Evolutionary conservation across 1,140 invertebrate species (phyloP), one percentile per base, ranked within the genome.

Genomic region (Drosophila neocordata): DNA sequence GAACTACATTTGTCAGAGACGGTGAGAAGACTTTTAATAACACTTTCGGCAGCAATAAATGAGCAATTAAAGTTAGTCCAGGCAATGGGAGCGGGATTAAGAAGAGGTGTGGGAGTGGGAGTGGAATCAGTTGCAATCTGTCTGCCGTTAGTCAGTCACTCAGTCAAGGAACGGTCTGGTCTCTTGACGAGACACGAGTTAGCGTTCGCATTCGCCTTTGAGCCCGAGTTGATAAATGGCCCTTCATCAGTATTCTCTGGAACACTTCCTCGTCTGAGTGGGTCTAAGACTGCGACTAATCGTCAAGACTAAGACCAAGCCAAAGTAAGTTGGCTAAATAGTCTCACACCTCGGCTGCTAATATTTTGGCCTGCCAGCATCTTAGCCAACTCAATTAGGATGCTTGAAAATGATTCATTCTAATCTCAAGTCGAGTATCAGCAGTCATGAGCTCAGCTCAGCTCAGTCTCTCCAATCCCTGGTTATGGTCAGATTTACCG

Each of bases 371-470:
- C 63, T 80, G 69, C 69, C 79, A 62, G 74, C 78, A 51, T 34
- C 55, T 64, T 63, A 74, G 60, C 67, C 81, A 85, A 85, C 81
- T 85, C 81, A 85, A 85, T 85, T 85, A 85, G 81, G 81, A 84
- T 84, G 80, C 80, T 64, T 84, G 80, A 35, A 79, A 84, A 84
- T 84, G 80, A 85, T 85, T 85, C 81, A 80, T 85, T 85, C 77
- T 85, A 85, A 84, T 85, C 81, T 85, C 69, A 62, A 85, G 81
- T 85, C 81, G 81, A 77, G 81, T 85, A 85, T 85, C 81, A 80
- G 70, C 66, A 81, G 81, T 85, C 81, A 85, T 85, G 81, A 85
- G 59, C 59, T 18, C 3, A 7, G 20, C 35, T 58, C 41, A n/a
- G 15, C n/a, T 44, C 34, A 34, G 31, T 35, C 34, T 35, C 22